Evolutionary conservation across 2,113 vertebrate genomes (phyloP).

Genomic region (Amphiprion ocellaris): DNA sequence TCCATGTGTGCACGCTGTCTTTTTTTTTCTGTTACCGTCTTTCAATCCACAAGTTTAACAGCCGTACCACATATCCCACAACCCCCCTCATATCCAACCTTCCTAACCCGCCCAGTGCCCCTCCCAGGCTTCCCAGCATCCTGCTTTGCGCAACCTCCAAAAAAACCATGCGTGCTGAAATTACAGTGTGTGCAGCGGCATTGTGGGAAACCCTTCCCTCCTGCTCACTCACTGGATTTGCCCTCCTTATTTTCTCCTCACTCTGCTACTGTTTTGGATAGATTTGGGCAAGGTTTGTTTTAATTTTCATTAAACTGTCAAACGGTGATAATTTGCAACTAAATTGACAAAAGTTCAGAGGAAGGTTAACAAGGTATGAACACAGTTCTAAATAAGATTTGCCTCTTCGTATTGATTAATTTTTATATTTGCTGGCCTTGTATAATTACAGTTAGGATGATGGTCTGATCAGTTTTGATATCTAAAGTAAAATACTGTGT

Average conservation of each 20-base stretch:
- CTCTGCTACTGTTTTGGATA: conserved; percentile 26
- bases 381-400: conserved; percentile 17
- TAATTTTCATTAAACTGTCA: conserved; percentile 39
- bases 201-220: conserved; percentile 58
- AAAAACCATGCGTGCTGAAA: conserved; percentile 56
- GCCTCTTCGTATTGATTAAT: conserved; percentile 5
- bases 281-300: conserved; percentile 11
- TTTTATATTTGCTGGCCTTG: conserved; percentile 1
- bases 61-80: conserved; percentile 70
- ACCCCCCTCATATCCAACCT: conserved; percentile 56
- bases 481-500: neutral
- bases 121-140: conserved; percentile 76
- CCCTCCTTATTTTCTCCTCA: conserved; percentile 37
- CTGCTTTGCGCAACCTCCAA: conserved; percentile 57
- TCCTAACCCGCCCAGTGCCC: conserved; percentile 46
- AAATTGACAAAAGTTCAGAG: conserved; percentile 23
- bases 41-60: conserved; percentile 58
- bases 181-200: conserved; percentile 54
- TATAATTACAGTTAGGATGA: neutral
- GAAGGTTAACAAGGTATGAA: conserved; percentile 41
- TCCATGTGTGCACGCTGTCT: neutral
- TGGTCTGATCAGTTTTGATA: neutral
- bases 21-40: conserved; percentile 37
- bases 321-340: conserved; percentile 45
- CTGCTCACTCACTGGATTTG: conserved; percentile 14